Percentiles rank a stretch among this genome's conserved stretches.
phyloP scores from a whole-genome alignment of 1,140 invertebrate species.

The Panagrolaimus sp. region DNA sequence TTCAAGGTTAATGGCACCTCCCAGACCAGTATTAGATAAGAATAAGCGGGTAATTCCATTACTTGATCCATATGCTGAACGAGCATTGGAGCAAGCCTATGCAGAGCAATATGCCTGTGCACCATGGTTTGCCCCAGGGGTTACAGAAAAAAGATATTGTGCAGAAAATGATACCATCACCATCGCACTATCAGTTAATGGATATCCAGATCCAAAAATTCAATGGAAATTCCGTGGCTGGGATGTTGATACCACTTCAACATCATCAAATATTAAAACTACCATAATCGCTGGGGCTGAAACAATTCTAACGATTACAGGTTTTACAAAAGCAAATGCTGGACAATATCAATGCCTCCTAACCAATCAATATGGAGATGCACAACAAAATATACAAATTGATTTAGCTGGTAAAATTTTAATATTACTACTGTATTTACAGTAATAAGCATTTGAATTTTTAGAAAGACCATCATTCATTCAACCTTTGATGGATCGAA shows the following conservation, averaged over 20 bases:
- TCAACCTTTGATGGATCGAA: constrained; percentile 73
- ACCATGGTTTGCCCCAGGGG: constrained; percentile 58
- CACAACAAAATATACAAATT: constrained; percentile 56
- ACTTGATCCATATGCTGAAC: constrained; percentile 58
- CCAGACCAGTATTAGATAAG: constrained; percentile 56
- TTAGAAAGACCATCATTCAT: constrained; percentile 82
- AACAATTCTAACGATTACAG: constrained; percentile 52
- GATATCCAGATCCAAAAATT: constrained; percentile 59
- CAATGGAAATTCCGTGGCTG: constrained; percentile 58
- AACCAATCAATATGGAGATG: constrained; percentile 57
- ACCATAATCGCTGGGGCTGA: constrained; percentile 54
- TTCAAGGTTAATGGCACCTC: constrained; percentile 58
- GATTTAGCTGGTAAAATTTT: constrained; percentile 49
- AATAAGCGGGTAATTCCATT: constrained; percentile 56
- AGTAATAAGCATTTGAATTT: constrained; percentile 22
- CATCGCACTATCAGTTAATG: constrained; percentile 49
- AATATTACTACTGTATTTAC: not conserved
- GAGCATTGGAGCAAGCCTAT: constrained; percentile 48
- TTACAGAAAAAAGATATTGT: constrained; percentile 54
- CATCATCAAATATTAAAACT: constrained; percentile 54
- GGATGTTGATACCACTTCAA: constrained; percentile 49
- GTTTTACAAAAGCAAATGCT: constrained; percentile 52
- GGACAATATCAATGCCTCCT: constrained; percentile 58
- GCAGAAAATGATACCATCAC: constrained; percentile 57
- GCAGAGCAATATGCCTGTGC: constrained; percentile 58